A percentile compares a stretch with the other conserved stretches of the same genome.
Evolutionary conservation across 2,797 vertebrate genomes (phyloP).

Genomic region (Gobio occitaniae): DNA sequence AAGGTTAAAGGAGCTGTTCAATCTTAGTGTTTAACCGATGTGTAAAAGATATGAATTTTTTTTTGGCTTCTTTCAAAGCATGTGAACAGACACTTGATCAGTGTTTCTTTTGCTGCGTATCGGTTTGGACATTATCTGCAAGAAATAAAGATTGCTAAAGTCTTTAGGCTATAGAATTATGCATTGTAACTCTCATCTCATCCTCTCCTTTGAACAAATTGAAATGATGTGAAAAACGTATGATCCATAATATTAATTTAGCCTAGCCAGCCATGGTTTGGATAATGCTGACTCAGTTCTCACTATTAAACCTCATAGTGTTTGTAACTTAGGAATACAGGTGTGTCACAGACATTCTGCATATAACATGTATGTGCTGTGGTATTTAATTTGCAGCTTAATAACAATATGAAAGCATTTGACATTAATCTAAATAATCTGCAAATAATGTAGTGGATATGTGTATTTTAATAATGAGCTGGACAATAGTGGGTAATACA

Average conservation of each 20-base stretch:
- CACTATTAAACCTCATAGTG: background rate
- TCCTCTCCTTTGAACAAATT: background rate
- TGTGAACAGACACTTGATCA: background rate
- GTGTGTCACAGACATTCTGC: background rate
- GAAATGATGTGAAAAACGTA: background rate
- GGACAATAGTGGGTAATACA: background rate
- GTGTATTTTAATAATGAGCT: background rate
- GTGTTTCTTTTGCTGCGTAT: background rate
- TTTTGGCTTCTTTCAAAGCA: background rate
- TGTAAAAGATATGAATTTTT: background rate
- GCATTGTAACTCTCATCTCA: background rate
- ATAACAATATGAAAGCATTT: background rate
- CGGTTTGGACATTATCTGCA: background rate
- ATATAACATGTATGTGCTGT: background rate
- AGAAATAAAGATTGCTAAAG: background rate
- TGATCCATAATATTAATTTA: background rate
- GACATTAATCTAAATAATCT: background rate
- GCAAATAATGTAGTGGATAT: background rate
- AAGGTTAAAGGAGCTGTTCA: background rate
- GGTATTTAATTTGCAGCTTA: background rate
- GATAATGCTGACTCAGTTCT: slow-evolving; percentile 15
- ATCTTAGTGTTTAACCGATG: background rate
- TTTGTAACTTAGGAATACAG: background rate
- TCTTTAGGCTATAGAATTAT: background rate
- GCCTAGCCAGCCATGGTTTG: background rate